Evolutionary conservation across 2,113 vertebrate species (phyloP).

Genomic region (Petromus typicus): DNA sequence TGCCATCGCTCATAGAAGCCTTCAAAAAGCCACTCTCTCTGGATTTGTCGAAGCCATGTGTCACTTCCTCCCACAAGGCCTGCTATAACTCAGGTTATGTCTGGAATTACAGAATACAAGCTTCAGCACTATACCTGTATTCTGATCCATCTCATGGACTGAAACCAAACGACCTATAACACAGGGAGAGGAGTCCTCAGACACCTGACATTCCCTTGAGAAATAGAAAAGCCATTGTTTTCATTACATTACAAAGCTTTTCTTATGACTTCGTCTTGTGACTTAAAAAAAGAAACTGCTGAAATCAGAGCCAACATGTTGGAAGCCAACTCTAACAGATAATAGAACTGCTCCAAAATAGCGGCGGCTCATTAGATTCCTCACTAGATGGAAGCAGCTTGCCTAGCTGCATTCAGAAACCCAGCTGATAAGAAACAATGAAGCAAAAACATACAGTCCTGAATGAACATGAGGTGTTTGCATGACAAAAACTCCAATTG

Average conservation of each 20-base stretch:
- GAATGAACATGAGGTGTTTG: constrained; percentile 71
- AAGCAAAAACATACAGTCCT: constrained; percentile 60
- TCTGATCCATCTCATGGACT: not conserved
- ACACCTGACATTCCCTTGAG: not conserved
- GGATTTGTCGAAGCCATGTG: not conserved
- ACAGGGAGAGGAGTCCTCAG: not conserved
- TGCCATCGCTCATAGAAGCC: not conserved
- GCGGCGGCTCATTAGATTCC: constrained; percentile 79
- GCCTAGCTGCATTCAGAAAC: constrained; percentile 75
- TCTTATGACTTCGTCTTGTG: constrained; percentile 62
- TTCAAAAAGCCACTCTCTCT: not conserved
- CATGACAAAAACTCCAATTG: constrained; percentile 61
- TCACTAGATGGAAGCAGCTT: constrained; percentile 74
- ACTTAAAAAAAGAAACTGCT: constrained; percentile 31
- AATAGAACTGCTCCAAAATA: constrained; percentile 77
- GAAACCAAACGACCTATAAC: not conserved
- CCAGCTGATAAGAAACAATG: constrained; percentile 78
- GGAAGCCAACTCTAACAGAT: constrained; percentile 74
- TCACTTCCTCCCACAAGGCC: not conserved
- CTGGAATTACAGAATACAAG: not conserved
- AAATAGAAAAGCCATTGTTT: constrained; percentile 17
- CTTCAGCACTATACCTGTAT: not conserved
- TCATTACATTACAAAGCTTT: constrained; percentile 57
- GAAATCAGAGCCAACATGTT: constrained; percentile 64
- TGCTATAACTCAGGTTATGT: not conserved